Conservation (phyloP, 2,113 vertebrate genomes). For the Siphamia tubifer region DNA sequence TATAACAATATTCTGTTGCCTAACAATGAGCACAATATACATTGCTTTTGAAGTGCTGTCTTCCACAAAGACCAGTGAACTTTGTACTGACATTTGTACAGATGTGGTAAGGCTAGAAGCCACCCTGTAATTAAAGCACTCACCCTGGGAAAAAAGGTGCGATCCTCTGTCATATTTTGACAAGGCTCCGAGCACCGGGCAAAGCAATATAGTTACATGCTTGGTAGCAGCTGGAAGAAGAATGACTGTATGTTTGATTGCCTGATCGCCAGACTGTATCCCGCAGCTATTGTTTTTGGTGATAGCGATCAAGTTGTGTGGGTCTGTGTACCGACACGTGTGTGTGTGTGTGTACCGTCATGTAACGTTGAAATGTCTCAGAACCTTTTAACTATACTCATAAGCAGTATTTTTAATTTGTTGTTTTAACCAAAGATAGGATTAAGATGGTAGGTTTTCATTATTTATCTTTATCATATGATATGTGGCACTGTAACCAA, state of each 20-base stretch:
- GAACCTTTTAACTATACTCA: not conserved
- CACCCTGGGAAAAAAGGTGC: constrained; percentile 78
- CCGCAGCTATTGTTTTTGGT: constrained; percentile 69
- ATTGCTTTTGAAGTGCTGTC: constrained; percentile 48
- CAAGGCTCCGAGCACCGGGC: constrained; percentile 80
- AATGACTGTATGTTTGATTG: constrained; percentile 79
- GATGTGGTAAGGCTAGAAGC: constrained; percentile 78
- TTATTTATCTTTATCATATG: not conserved
- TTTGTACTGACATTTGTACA: constrained; percentile 83
- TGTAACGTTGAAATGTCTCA: constrained; percentile 13
- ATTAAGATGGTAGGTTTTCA: not conserved
- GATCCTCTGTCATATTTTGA: constrained; percentile 84
- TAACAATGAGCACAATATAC: constrained; percentile 71
- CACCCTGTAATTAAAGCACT: constrained; percentile 85
- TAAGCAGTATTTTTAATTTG: not conserved
- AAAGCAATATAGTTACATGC: constrained; percentile 81
- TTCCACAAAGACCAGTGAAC: constrained; percentile 75
- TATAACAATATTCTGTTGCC: constrained; percentile 72
- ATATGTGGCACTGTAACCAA: constrained; percentile 16
- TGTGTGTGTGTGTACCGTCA: constrained; percentile 1
- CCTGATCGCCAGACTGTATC: constrained; percentile 69
- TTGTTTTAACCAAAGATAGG: not conserved
- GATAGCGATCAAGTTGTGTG: constrained; percentile 53
- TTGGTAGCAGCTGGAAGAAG: constrained; percentile 77
- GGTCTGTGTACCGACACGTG: not conserved